A percentile compares a stretch with the other conserved stretches of the same genome.
Evolutionary conservation across 92 coral and sea anemone species (phyloP).

Genomic region (Metridium senile): DNA sequence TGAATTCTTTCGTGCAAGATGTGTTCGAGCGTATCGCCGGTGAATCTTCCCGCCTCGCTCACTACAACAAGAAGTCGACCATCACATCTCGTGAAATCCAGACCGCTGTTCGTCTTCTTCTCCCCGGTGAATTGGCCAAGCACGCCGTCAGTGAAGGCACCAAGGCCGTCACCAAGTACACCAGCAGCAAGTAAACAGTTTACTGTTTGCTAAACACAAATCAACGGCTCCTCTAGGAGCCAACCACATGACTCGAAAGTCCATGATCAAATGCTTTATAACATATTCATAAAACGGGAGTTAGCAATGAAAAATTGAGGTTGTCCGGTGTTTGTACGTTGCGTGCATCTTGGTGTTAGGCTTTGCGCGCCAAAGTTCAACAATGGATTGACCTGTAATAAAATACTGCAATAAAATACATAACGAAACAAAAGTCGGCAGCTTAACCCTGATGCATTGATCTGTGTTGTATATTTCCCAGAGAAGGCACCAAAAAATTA

Average conservation of each 20-base stretch:
- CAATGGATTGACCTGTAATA: too few species aligned
- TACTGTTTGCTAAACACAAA: constrained; percentile 2
- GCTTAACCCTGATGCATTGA: too few species aligned
- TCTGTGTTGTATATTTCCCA: too few species aligned
- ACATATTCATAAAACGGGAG: neutral
- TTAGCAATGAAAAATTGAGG: too few species aligned
- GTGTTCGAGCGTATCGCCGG: constrained; percentile 76
- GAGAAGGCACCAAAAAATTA: too few species aligned
- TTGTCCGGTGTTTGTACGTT: too few species aligned
- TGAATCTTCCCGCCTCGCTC: constrained; percentile 78
- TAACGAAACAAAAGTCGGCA: too few species aligned
- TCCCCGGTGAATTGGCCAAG: constrained; percentile 81
- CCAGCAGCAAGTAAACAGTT: constrained; percentile 77
- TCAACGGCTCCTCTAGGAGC: constrained; percentile 12
- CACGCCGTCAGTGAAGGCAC: constrained; percentile 87
- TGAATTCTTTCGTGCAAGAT: constrained; percentile 73
- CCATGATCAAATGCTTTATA: neutral
- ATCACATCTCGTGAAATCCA: constrained; percentile 84
- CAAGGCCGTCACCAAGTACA: constrained; percentile 86
- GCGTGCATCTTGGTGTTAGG: neutral
- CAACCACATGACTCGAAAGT: constrained; percentile 2
- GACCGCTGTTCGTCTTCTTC: constrained; percentile 77
- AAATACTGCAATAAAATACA: too few species aligned
- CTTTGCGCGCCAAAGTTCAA: neutral
- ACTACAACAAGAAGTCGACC: constrained; percentile 70